Conservation (phyloP, 2,888 invertebrate genomes). For the Clanis bilineata region DNA sequence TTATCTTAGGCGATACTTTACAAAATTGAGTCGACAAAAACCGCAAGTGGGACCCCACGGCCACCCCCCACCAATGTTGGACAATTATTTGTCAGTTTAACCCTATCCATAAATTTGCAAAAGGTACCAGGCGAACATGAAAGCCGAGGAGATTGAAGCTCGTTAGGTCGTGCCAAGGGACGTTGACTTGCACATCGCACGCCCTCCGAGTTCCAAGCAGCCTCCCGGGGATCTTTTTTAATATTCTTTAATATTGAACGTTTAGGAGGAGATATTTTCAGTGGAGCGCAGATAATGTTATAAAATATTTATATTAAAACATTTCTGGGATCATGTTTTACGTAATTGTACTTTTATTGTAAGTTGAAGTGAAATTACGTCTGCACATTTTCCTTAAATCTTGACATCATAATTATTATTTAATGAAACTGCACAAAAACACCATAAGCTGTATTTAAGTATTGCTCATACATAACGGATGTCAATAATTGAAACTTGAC, state of each 20-base stretch:
- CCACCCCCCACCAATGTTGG: neutral
- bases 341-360: too few relatives aligned
- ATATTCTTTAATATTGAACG: conserved; percentile 19
- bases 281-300: neutral
- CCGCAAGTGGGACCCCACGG: too few relatives aligned
- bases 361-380: too few relatives aligned
- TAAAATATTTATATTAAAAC: conserved; percentile 2
- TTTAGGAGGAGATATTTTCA: neutral
- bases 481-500: too few relatives aligned
- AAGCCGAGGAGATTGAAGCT: conserved; percentile 38
- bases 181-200: conserved; percentile 30
- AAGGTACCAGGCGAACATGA: conserved; percentile 46
- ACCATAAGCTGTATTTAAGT: too few relatives aligned
- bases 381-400: too few relatives aligned
- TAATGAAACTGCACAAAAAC: too few relatives aligned
- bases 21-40: too few relatives aligned
- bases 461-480: too few relatives aligned
- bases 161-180: conserved; percentile 38
- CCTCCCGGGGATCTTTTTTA: conserved; percentile 26
- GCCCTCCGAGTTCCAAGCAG: conserved; percentile 23
- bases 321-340: neutral
- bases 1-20: too few relatives aligned
- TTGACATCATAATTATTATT: too few relatives aligned
- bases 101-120: conserved; percentile 43
- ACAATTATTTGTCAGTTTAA: conserved; percentile 21